phyloP scores from a whole-genome alignment of 1,140 invertebrate species.

The Drosophila eugracilis region DNA sequence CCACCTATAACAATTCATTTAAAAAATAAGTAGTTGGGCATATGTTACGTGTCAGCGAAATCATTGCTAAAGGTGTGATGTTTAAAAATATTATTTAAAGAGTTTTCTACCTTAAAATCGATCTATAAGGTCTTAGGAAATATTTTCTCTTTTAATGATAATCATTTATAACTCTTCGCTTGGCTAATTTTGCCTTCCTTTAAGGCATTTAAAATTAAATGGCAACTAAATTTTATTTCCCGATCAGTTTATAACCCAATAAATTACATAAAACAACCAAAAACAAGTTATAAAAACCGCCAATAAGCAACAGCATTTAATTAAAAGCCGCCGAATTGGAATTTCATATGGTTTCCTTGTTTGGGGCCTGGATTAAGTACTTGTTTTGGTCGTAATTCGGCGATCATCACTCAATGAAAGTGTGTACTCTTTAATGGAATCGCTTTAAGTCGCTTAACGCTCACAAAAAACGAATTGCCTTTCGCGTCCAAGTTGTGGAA shows the following conservation, averaged over 20 bases:
- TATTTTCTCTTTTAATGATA: too few relatives aligned
- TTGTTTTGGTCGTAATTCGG: constrained; percentile 31
- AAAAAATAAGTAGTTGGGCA: constrained; percentile 37
- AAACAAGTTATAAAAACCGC: constrained; percentile 18
- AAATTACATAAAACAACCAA: constrained; percentile 14
- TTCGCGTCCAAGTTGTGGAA: constrained; percentile 22
- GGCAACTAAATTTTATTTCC: neutral
- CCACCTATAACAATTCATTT: constrained; percentile 35
- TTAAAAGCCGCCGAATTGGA: constrained; percentile 4
- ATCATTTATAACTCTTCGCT: too few relatives aligned
- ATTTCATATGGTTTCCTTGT: constrained; percentile 23
- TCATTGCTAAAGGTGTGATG: neutral
- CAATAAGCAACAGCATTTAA: constrained; percentile 9
- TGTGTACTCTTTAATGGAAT: constrained; percentile 42
- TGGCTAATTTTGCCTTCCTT: too few relatives aligned
- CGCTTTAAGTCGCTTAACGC: constrained; percentile 46
- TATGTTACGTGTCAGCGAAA: constrained; percentile 23
- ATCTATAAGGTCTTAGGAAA: too few relatives aligned
- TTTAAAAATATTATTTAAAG: neutral
- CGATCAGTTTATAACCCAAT: neutral
- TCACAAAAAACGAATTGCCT: constrained; percentile 25
- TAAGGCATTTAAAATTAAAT: neutral
- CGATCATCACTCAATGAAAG: constrained; percentile 45
- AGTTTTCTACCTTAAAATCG: too few relatives aligned
- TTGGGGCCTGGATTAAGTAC: constrained; percentile 21